Conservation (phyloP, 2,888 invertebrate genomes). For the Lepeophtheirus nordmannii region DNA sequence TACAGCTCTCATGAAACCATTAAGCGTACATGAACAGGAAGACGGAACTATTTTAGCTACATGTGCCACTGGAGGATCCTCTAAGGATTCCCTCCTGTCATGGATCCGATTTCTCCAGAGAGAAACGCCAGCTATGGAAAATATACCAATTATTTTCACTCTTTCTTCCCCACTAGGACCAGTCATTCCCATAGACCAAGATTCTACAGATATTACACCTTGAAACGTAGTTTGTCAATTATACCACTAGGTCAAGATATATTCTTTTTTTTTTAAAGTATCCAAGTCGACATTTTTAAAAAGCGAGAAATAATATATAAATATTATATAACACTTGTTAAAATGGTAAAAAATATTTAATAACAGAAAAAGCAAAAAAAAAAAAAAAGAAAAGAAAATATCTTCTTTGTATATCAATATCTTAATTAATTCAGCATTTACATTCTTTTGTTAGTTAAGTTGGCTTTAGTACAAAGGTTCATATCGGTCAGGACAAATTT, state of each 20-base stretch:
- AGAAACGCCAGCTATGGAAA: constrained; percentile 52
- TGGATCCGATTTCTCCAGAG: constrained; percentile 70
- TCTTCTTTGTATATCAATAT: too few relatives aligned
- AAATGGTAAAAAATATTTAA: constrained; percentile 6
- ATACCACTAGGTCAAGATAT: constrained; percentile 21
- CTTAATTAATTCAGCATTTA: not conserved
- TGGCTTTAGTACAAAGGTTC: too few relatives aligned
- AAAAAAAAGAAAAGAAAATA: too few relatives aligned
- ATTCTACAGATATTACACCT: not conserved
- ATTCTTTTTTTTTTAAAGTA: constrained; percentile 5
- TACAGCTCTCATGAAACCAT: constrained; percentile 34
- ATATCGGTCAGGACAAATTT: too few relatives aligned
- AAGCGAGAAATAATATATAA: constrained; percentile 9
- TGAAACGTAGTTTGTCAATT: not conserved
- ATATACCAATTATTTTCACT: constrained; percentile 69
- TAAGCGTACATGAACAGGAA: constrained; percentile 74
- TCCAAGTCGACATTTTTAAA: not conserved
- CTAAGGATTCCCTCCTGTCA: constrained; percentile 64
- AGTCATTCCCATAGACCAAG: constrained; percentile 27
- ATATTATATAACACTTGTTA: constrained; percentile 3
- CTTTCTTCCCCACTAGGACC: constrained; percentile 46
- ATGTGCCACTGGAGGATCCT: constrained; percentile 75
- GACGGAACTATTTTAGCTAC: constrained; percentile 74
- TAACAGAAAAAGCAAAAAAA: constrained; percentile 1
- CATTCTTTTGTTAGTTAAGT: too few relatives aligned